Conservation (phyloP, 2,888 invertebrate species). For the Lasioglossum malachurum region DNA sequence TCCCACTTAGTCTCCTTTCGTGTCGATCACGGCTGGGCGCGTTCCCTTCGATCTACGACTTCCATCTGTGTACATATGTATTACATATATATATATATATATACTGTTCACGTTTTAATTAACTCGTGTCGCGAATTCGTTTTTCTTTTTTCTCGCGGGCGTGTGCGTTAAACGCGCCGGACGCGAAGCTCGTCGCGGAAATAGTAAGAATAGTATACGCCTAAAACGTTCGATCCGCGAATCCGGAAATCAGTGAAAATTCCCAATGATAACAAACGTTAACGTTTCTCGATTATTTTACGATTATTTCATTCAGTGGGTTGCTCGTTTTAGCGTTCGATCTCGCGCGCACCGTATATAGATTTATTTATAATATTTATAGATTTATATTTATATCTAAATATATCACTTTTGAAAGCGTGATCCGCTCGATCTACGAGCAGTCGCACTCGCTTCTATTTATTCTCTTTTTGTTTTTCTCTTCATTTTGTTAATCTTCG, state of each 20-base stretch:
- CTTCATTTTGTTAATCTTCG: conserved; percentile 2
- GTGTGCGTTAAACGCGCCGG: conserved; percentile 13
- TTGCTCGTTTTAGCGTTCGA: conserved; percentile 60
- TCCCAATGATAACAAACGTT: conserved; percentile 76
- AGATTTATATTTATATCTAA: conserved; percentile 69
- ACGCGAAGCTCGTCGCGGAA: conserved; percentile 45
- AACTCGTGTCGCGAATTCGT: not conserved
- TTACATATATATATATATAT: conserved; percentile 42
- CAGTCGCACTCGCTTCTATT: conserved; percentile 71
- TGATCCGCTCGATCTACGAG: conserved; percentile 79
- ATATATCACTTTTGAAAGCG: conserved; percentile 80
- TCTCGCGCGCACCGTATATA: conserved; percentile 40
- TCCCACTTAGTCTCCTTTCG: conserved; percentile 57
- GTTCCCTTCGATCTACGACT: conserved; percentile 8
- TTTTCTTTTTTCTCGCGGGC: not conserved
- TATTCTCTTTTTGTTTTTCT: conserved; percentile 13
- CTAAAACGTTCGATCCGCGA: conserved; percentile 72
- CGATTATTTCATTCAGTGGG: conserved; percentile 58
- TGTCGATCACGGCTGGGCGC: conserved; percentile 15
- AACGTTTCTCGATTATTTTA: conserved; percentile 66
- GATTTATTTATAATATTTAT: conserved; percentile 11
- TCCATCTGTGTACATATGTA: conserved; percentile 31
- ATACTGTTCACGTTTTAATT: not conserved
- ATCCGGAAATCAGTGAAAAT: conserved; percentile 76
- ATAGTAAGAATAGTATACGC: conserved; percentile 63